These are phyloP conservation scores for Ferrisia virgata DNA, from an alignment of 2,888 invertebrate genomes.

Conservation along the genomic window DNA sequence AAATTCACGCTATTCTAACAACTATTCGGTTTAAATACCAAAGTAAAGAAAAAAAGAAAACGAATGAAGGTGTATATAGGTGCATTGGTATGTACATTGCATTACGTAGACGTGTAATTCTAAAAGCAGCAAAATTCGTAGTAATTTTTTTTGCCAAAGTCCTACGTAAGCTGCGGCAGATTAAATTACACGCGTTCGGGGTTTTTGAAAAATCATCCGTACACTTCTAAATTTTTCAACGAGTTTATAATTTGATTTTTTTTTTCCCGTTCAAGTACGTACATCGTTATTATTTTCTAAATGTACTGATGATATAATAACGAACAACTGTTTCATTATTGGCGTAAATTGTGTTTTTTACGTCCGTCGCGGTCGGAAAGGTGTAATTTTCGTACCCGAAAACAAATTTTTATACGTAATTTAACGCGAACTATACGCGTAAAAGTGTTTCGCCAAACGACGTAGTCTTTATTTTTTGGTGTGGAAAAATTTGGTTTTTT, in stretches of 20 bases:
- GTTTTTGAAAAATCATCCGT: neutral
- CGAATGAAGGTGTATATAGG: too few species aligned
- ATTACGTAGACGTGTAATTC: neutral
- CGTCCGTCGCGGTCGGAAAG: neutral
- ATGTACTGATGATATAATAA: neutral
- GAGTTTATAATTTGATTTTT: neutral
- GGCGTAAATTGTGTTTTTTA: neutral
- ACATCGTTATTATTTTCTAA: neutral
- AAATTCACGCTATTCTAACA: too few species aligned
- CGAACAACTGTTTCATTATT: neutral
- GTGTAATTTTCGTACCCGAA: neutral
- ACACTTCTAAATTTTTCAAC: neutral
- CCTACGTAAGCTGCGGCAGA: neutral
- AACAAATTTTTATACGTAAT: neutral
- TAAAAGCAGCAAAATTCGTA: neutral
- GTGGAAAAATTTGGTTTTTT: neutral
- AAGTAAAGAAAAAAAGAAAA: neutral
- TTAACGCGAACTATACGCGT: neutral
- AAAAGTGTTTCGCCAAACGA: neutral
- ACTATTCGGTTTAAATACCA: too few species aligned
- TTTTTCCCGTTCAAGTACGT: neutral
- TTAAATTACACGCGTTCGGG: neutral
- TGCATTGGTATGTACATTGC: too few species aligned
- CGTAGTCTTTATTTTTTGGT: neutral
- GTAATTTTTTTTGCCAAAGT: neutral